phyloP scores from a whole-genome alignment of 2,797 vertebrate species.

The Halcyon badia region DNA sequence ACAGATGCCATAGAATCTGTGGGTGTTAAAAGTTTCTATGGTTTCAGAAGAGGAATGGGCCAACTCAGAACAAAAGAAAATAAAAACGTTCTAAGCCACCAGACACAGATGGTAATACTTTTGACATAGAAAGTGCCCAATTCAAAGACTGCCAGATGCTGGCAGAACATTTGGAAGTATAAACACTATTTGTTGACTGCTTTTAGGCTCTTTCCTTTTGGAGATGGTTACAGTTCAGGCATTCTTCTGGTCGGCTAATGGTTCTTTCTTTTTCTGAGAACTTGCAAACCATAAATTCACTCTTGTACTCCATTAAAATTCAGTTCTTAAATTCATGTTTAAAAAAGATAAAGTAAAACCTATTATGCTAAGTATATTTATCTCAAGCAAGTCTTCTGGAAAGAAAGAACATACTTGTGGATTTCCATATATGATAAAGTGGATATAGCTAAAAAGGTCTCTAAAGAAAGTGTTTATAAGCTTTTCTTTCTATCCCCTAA shows the following conservation, averaged over 20 bases:
- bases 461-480: neutral
- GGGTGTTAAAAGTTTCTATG: constrained; percentile 14
- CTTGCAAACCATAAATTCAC: neutral
- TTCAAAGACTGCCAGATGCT: neutral
- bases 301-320: neutral
- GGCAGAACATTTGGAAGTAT: constrained; percentile 42
- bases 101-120: neutral
- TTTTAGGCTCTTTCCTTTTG: neutral
- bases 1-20: neutral
- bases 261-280: neutral
- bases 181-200: neutral
- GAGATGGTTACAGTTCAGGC: neutral
- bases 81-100: neutral
- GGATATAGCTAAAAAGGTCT: neutral
- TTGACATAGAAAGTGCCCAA: neutral
- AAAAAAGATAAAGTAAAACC: neutral
- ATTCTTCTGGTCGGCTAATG: neutral
- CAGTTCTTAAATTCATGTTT: neutral
- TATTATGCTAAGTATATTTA: neutral
- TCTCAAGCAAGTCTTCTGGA: neutral
- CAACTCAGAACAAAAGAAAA: neutral
- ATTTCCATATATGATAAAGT: neutral
- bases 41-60: neutral
- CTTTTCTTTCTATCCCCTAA: neutral
- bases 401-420: neutral